Base-by-base conservation (phyloP, 2,113 vertebrate species). In the Etheostoma cragini region DNA sequence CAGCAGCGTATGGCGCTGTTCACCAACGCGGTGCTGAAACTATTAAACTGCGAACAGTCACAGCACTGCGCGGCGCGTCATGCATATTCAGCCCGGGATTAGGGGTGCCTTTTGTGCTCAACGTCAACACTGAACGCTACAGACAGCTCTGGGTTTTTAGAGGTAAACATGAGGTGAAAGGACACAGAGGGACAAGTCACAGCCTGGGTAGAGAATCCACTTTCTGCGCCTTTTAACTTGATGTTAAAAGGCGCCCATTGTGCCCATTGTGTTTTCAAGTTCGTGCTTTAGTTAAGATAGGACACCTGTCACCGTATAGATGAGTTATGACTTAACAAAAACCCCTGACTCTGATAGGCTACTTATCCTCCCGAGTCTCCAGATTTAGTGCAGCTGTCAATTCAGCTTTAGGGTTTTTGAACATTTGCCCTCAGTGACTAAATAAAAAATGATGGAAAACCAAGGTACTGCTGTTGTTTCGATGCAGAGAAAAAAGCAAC, bases 11-110 rank as follows among this genome's bases (percentile, higher is more conserved):
- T 38, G 89, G 88, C 66, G 90, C 91, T 92, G 87, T 91, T 72
- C 89, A 83, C 79, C 67, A 47, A 35, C 72, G 66, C 13, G 82
- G 90, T 92, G 87, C 91, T 92, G 90, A 91, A 92, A 90, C 80
- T 76, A 60, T 80, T 83, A 66, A 76, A 62, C 78, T 63, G 67
- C 62, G 78, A 68, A 70, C 81, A 74, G n/a, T 45, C 65, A 52
- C 87, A 81, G 81, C 69, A 62, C 60, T 50, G 87, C 60, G 6
- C 71, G 30, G 69, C 79, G 67, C 76, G 26, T 78, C 89, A 82
- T 89, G 85, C 81, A 85, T 88, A 89, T 90, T 92, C 84, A 91
- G 65, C 71, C 66, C 60, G 57, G 78, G 83, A 87, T 86, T 87
- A 81, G 45, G 45, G 70, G 72, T 50, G 76, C 75, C 72, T 75